These are phyloP conservation scores for Sebastes elongatus DNA, from an alignment of 2,797 vertebrate genomes.

Conservation along the genomic window DNA sequence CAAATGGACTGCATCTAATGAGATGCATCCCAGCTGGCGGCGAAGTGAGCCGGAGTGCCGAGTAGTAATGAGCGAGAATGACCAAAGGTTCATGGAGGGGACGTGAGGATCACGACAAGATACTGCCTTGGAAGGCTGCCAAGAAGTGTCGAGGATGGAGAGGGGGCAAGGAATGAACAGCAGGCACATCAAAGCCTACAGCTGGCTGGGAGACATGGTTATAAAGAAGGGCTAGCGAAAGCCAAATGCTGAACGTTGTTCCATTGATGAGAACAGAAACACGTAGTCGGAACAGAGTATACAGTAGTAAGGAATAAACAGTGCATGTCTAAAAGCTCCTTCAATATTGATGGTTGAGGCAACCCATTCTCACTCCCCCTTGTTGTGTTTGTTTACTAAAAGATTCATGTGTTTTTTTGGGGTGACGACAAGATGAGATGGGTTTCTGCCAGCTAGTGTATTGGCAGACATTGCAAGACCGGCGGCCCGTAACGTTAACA, in stretches of 20 bases:
- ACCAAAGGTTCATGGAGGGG: constrained; percentile 25
- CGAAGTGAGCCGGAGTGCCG: neutral
- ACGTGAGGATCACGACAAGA: constrained; percentile 25
- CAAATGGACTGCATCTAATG: constrained; percentile 51
- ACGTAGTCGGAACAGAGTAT: neutral
- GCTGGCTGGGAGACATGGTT: neutral
- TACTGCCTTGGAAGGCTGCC: constrained; percentile 37
- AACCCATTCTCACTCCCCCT: too few species aligned
- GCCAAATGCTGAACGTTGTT: neutral
- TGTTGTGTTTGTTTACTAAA: too few species aligned
- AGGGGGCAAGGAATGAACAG: constrained; percentile 6
- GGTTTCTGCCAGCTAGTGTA: too few species aligned
- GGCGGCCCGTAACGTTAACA: too few species aligned
- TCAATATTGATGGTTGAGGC: neutral
- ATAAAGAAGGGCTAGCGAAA: neutral
- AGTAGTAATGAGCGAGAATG: constrained; percentile 32
- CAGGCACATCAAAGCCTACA: constrained; percentile 44
- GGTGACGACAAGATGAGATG: too few species aligned
- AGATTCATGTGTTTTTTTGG: too few species aligned
- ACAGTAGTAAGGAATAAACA: neutral
- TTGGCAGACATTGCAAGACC: too few species aligned
- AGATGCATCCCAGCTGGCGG: constrained; percentile 54
- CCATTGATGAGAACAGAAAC: neutral
- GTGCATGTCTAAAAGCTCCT: neutral
- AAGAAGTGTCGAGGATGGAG: constrained; percentile 32